Percentiles rank a stretch among this genome's conserved stretches.
Evolutionary conservation across 2,113 vertebrate genomes (phyloP).

Genomic region (Rana temporaria): DNA sequence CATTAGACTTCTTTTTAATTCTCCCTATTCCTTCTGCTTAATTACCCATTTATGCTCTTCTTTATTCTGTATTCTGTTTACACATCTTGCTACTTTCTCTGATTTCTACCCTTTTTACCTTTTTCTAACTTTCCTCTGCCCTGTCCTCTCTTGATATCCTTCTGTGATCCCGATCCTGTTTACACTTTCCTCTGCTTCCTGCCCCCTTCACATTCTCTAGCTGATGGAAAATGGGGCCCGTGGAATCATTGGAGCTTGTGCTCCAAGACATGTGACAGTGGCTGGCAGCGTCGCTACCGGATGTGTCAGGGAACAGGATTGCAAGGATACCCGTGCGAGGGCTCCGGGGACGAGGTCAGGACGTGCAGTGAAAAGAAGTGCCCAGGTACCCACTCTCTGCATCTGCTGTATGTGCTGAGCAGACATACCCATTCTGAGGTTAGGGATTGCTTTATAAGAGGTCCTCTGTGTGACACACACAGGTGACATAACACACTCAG

Average conservation of each 20-base stretch:
- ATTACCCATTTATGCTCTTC: constrained; percentile 24
- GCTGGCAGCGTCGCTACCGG: constrained; percentile 94
- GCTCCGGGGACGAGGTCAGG: constrained; percentile 93
- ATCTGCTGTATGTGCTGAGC: constrained; percentile 40
- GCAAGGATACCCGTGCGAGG: constrained; percentile 91
- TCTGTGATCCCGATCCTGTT: constrained; percentile 15
- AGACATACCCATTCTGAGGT: constrained; percentile 22
- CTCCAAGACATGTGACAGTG: constrained; percentile 95
- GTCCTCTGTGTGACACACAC: not conserved
- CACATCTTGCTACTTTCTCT: constrained; percentile 22
- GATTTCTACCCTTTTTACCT: not conserved
- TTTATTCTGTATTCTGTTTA: constrained; percentile 30
- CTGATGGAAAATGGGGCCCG: constrained; percentile 91
- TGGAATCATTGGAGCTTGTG: constrained; percentile 98
- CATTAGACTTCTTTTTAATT: not conserved
- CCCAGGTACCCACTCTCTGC: constrained; percentile 77
- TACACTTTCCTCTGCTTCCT: constrained; percentile 35
- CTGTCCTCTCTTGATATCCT: fast-evolving
- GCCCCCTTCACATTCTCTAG: constrained; percentile 63
- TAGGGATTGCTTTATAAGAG: not conserved
- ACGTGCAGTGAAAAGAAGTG: constrained; percentile 97
- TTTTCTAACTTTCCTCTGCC: constrained; percentile 17
- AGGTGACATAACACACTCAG: not conserved
- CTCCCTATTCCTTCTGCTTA: constrained; percentile 8
- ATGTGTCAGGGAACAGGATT: constrained; percentile 89